Evolutionary conservation across 2,797 vertebrate genomes (phyloP).

Genomic region (Smutsia gigantea): DNA sequence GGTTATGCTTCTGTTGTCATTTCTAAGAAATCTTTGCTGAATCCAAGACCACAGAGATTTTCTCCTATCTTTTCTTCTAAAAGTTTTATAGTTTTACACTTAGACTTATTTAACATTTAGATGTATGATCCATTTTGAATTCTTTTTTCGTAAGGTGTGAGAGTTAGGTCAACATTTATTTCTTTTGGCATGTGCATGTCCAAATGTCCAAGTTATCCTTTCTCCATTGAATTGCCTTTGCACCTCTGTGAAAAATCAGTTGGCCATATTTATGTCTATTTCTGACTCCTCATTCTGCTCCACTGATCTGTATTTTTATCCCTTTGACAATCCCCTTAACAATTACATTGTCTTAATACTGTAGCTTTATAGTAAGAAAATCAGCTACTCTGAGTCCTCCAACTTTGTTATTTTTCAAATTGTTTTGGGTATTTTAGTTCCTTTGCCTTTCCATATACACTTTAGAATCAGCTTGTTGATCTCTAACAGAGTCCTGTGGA

Average conservation of each 20-base stretch:
- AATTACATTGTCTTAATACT: background rate
- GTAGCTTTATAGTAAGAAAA: background rate
- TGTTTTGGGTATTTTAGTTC: background rate
- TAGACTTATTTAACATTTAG: background rate
- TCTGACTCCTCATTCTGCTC: background rate
- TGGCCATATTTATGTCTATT: background rate
- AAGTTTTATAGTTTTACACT: constrained; percentile 8
- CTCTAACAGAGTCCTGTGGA: background rate
- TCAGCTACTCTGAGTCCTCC: background rate
- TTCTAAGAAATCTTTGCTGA: background rate
- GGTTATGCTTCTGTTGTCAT: background rate
- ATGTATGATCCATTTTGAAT: background rate
- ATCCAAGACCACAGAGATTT: background rate
- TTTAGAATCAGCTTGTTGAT: constrained; percentile 34
- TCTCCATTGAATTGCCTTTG: background rate
- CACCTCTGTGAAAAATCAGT: background rate
- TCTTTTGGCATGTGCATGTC: background rate
- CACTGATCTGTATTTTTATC: background rate
- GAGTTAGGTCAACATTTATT: background rate
- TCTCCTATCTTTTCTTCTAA: background rate
- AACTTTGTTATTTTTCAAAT: background rate
- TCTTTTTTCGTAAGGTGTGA: background rate
- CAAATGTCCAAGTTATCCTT: background rate
- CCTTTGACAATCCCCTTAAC: background rate
- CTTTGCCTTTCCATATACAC: background rate